phyloP scores from a whole-genome alignment of 1,140 invertebrate species.

The Danaus melanippus region DNA sequence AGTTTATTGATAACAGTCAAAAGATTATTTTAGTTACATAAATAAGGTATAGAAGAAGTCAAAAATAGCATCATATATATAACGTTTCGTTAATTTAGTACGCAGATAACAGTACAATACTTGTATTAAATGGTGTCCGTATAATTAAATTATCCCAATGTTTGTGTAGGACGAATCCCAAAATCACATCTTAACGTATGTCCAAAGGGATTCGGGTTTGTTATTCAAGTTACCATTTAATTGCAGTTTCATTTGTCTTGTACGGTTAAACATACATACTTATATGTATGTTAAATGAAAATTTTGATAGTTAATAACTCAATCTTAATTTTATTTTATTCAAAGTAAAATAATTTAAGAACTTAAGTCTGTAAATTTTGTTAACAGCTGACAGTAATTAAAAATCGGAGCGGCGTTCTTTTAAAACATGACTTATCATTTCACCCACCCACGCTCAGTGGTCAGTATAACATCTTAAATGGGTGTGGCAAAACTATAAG shows the following conservation, averaged over 20 bases:
- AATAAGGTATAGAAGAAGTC: too few species aligned
- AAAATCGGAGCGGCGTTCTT: not conserved
- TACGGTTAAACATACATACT: not conserved
- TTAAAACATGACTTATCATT: not conserved
- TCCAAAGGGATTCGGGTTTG: constrained; percentile 33
- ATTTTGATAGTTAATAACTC: not conserved
- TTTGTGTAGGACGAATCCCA: constrained; percentile 39
- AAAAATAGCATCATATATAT: too few species aligned
- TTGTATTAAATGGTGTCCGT: constrained; percentile 2
- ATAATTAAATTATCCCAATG: constrained; percentile 35
- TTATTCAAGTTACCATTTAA: constrained; percentile 19
- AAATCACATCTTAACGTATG: constrained; percentile 45
- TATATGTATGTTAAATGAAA: not conserved
- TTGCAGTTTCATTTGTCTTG: constrained; percentile 17
- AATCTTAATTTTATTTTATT: too few species aligned
- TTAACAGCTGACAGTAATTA: too few species aligned
- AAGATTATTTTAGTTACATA: too few species aligned
- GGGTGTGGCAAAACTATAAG: constrained; percentile 17
- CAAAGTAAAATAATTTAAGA: too few species aligned
- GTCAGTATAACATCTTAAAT: constrained; percentile 6
- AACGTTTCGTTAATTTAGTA: not conserved
- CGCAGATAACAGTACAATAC: constrained; percentile 6
- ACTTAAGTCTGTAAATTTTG: too few species aligned
- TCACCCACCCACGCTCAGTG: constrained; percentile 6
- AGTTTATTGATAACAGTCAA: too few species aligned